phyloP scores from a whole-genome alignment of 2,113 vertebrate genomes.

The Geothlypis trichas region DNA sequence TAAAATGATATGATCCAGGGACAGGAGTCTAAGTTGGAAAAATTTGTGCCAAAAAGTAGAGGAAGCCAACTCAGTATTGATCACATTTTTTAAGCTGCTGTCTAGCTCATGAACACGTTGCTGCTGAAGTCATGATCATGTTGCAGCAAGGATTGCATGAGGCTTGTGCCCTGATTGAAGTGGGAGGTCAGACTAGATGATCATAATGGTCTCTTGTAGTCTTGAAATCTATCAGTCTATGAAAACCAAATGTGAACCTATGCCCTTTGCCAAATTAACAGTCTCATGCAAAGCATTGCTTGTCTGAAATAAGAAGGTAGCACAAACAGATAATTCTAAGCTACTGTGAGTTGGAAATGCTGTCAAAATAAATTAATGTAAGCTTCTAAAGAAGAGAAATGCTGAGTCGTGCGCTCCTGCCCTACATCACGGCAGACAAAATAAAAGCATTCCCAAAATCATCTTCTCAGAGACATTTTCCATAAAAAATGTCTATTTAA shows the following conservation, averaged over 20 bases:
- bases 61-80: not conserved
- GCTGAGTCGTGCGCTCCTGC: not conserved
- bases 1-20: conserved; percentile 20
- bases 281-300: conserved; percentile 33
- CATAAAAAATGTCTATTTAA: not conserved
- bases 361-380: conserved; percentile 49
- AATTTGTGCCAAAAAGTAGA: conserved; percentile 20
- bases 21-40: not conserved
- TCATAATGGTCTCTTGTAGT: conserved; percentile 45
- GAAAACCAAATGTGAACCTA: conserved; percentile 65
- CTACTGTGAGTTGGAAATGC: conserved; percentile 11
- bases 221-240: conserved; percentile 57
- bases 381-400: not conserved
- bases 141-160: not conserved
- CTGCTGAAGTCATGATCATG: not conserved
- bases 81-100: not conserved
- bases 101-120: not conserved
- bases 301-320: conserved; percentile 34
- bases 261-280: conserved; percentile 57
- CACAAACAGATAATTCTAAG: conserved; percentile 24
- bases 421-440: not conserved
- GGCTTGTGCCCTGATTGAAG: conserved; percentile 14
- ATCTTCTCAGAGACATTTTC: not conserved
- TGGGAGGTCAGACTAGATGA: conserved; percentile 40
- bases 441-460: not conserved